A percentile compares a stretch with the other conserved stretches of the same genome.
These are phyloP conservation scores for Calyptomena viridis DNA, from an alignment of 2,113 vertebrate genomes.

Conservation along the genomic window DNA sequence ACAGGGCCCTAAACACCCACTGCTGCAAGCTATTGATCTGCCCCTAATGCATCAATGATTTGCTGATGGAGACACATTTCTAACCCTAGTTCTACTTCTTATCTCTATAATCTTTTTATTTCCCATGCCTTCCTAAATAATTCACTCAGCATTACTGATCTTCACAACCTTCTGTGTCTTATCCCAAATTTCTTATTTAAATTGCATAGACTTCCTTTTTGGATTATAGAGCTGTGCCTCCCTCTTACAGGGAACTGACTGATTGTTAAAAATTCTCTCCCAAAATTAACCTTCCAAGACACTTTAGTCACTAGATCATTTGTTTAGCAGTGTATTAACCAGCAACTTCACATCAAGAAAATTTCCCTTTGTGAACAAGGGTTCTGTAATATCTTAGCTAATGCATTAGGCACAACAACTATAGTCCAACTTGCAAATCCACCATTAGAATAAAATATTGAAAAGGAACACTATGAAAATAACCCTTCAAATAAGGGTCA, in stretches of 20 bases:
- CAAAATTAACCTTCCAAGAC: background rate
- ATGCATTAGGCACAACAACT: background rate
- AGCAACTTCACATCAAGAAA: background rate
- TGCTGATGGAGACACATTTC: background rate
- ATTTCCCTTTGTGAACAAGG: background rate
- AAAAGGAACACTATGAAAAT: background rate
- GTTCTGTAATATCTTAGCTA: background rate
- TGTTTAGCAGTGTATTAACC: background rate
- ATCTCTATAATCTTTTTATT: background rate
- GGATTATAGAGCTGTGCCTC: background rate
- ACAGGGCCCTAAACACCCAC: background rate
- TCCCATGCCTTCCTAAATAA: background rate
- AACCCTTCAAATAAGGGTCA: background rate
- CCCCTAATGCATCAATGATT: slow-evolving; percentile 6
- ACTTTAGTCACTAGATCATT: background rate
- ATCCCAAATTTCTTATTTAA: background rate
- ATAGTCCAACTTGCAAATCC: background rate
- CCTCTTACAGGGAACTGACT: background rate
- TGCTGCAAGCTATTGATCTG: background rate
- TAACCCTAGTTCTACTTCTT: background rate
- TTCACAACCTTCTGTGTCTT: background rate
- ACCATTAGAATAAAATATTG: background rate
- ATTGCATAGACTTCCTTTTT: background rate
- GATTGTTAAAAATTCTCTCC: background rate
- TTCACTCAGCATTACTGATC: background rate